Evolutionary conservation across 2,113 vertebrate species (phyloP), one percentile per base, ranked within the genome.

Genomic region (Siphamia tubifer): DNA sequence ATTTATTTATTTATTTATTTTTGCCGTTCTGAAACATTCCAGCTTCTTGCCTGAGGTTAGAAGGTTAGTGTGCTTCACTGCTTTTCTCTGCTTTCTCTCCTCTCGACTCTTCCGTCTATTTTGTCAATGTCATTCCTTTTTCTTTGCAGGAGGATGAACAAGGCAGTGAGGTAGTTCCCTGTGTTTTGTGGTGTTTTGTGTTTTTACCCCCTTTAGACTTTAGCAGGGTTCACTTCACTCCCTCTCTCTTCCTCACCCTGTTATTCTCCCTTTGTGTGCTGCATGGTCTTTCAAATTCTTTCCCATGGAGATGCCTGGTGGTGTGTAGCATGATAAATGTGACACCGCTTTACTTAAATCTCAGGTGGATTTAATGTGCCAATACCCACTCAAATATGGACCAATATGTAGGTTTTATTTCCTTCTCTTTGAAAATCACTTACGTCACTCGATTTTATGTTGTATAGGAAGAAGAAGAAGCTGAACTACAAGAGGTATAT

Each of bases 401-500:
- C 54, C 34, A 36, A 40, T 58, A 27, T 31, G 2, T 35, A 27
- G 11, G 2, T 24, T 19, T 49, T 15, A 23, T 24, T 48, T 49
- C 6, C 3, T 13, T 44, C 47, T 43, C 40, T 17, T 39, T 35
- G 34, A 34, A 12, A 25, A 49, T 39, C 23, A 32, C 19, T 34
- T 35, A 76, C 27, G 32, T 24, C 5, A 23, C 61, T 15, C 81
- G n/a, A 45, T 88, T 71, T 81, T 28, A 64, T 80, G 23, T 60
- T 57, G 40, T 9, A 32, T 68, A 89, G 87, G 90, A 93, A 25
- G 91, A 92, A 81, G 91, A 91, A 62, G 91, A 92, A 49, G 82
- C 63, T 19, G 89, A 88, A 39, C 74, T 28, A 35, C 57, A 88
- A 78, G 92, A 92, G 91, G 92, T 92, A 93, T 58, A 68, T 45